Evolutionary conservation across 2,113 vertebrate genomes (phyloP).

Genomic region (Perca flavescens): DNA sequence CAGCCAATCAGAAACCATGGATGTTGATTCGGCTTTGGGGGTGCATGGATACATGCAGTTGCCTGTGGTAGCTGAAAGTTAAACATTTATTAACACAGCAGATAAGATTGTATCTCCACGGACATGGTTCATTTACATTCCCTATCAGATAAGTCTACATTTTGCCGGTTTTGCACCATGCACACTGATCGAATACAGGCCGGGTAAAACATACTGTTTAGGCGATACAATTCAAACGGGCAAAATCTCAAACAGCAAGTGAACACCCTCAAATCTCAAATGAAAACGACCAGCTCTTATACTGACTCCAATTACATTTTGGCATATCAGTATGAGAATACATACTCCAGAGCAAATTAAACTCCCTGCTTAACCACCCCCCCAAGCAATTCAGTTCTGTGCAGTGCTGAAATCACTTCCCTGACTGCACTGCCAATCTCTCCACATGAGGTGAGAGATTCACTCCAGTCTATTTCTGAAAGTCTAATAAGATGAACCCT

Average conservation of each 20-base stretch:
- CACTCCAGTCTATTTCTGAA: conserved; percentile 79
- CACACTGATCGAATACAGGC: conserved; percentile 30
- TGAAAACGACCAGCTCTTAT: conserved; percentile 79
- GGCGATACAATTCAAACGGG: conserved; percentile 34
- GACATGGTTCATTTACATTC: conserved; percentile 34
- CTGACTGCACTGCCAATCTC: conserved; percentile 78
- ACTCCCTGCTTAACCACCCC: conserved; percentile 81
- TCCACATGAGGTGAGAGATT: conserved; percentile 67
- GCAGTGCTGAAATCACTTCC: conserved; percentile 79
- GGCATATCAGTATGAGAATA: conserved; percentile 81
- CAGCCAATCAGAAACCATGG: conserved; percentile 48
- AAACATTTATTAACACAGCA: conserved; percentile 31
- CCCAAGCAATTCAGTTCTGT: conserved; percentile 76
- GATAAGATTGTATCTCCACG: conserved; percentile 39
- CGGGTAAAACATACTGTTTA: conserved; percentile 54
- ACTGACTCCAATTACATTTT: conserved; percentile 83
- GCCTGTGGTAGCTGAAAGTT: conserved; percentile 16
- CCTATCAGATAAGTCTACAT: conserved; percentile 36
- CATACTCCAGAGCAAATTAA: conserved; percentile 84
- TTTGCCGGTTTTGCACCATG: conserved; percentile 12
- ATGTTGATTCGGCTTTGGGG: conserved; percentile 16
- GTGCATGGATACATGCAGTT: conserved; percentile 1
- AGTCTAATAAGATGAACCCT: conserved; percentile 80
- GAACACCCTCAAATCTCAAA: conserved; percentile 75
- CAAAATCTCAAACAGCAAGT: conserved; percentile 60